Evolutionary conservation across 1,140 invertebrate genomes (phyloP), one percentile per base, ranked within the genome.

Genomic region (Akabosia matsudoensis): DNA sequence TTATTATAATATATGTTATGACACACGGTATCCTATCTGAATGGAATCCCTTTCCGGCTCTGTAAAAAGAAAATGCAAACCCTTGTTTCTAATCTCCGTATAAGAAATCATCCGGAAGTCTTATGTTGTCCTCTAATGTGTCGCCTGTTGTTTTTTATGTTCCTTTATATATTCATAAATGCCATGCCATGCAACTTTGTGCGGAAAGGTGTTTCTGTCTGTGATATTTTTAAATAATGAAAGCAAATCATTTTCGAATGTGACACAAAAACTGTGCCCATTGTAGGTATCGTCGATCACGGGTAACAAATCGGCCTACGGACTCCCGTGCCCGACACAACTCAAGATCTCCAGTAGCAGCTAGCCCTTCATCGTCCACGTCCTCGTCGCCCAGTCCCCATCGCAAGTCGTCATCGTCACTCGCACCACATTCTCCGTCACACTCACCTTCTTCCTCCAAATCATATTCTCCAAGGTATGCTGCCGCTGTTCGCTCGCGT

Each of bases 251-350:
- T 30, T 67, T 67, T 30, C 61, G 31, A 24, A 45, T 31, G 22
- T 54, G 52, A 61, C 54, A 56, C 33, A 37, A 70, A 51, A 73
- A 51, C 51, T 71, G 73, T 74, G 34, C 73, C 72, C 74, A 51
- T 64, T 51, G 22, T 73, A 81, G 80, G 76, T 81, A 81, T 75
- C 77, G 78, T 79, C 80, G 80, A 74, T 81, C 80, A 76, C 80
- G 78, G 61, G 56, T 81, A 61, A 75, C 79, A 31, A 81, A 76
- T 76, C 77, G 77, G 76, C 77, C 80, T 70, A 76, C 80, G 75
- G 80, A 81, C 70, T 81, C 87, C 31, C 83, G 85, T 74, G 86
- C 85, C 31, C 82, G 80, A 78, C 82, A 82, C 77, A 87, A 86
- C 79, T 86, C 85, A 51, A 85, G 86, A 82, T 87, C 84, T 79